phyloP scores from a whole-genome alignment of 2,888 invertebrate species.

The Agrotis puta region DNA sequence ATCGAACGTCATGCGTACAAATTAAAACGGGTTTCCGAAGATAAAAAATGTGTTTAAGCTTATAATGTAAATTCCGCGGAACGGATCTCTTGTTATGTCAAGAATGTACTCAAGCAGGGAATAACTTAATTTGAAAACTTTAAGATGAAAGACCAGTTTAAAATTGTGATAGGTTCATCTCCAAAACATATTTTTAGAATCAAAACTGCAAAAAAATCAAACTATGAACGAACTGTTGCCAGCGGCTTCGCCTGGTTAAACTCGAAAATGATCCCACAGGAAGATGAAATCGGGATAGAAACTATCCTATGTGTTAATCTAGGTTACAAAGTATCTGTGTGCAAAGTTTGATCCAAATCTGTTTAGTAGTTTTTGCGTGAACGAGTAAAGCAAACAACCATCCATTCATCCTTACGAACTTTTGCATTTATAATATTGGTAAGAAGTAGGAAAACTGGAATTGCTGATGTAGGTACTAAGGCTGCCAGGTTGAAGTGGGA shows the following conservation, averaged over 20 bases:
- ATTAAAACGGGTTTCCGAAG: slow-evolving; percentile 79
- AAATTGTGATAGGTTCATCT: not conserved
- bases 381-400: too few species aligned
- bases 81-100: slow-evolving; percentile 6
- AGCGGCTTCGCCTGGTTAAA: too few species aligned
- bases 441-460: not conserved
- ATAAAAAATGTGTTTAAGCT: slow-evolving; percentile 53
- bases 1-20: slow-evolving; percentile 71
- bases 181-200: not conserved
- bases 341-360: too few species aligned
- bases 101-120: not conserved
- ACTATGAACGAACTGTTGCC: not conserved
- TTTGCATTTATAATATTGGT: too few species aligned
- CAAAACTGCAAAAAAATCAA: not conserved
- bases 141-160: not conserved
- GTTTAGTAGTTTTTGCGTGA: too few species aligned
- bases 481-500: too few species aligned
- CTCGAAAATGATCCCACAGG: too few species aligned
- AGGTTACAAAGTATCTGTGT: too few species aligned
- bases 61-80: slow-evolving; percentile 29
- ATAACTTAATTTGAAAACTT: not conserved
- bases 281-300: too few species aligned
- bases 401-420: too few species aligned
- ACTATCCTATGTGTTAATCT: too few species aligned
- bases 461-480: too few species aligned